These are phyloP conservation scores for Anthrax anthrax DNA, from an alignment of 2,888 invertebrate species.

Conservation along the genomic window DNA sequence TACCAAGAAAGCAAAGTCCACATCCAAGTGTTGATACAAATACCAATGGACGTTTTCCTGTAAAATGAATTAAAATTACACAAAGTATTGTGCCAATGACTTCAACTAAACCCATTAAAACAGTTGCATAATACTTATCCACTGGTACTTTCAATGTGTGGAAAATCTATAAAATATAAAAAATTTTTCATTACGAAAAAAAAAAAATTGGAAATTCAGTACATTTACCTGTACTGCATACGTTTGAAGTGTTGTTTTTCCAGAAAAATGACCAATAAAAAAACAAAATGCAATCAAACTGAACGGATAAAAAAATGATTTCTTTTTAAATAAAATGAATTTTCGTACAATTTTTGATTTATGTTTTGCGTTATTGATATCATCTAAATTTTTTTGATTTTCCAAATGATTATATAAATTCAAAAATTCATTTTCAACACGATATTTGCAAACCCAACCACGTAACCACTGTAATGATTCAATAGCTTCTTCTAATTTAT, in stretches of 20 bases:
- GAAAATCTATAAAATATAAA: constrained; percentile 41
- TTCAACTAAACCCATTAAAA: constrained; percentile 55
- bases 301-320: constrained; percentile 54
- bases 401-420: constrained; percentile 26
- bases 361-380: constrained; percentile 11
- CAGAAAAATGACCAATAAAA: constrained; percentile 60
- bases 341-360: constrained; percentile 16
- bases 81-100: constrained; percentile 51
- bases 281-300: constrained; percentile 49
- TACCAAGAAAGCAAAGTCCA: constrained; percentile 45
- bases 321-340: constrained; percentile 38
- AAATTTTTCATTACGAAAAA: neutral
- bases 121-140: constrained; percentile 60
- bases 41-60: constrained; percentile 55
- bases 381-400: constrained; percentile 19
- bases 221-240: constrained; percentile 45
- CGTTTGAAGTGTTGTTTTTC: constrained; percentile 58
- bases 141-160: constrained; percentile 55
- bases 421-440: constrained; percentile 40
- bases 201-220: neutral
- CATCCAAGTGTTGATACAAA: constrained; percentile 53
- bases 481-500: constrained; percentile 49
- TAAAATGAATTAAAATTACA: constrained; percentile 51
- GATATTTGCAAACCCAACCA: constrained; percentile 53
- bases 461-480: constrained; percentile 61